Conservation (phyloP, 2,888 invertebrate genomes). For the Oscheius sp. region DNA sequence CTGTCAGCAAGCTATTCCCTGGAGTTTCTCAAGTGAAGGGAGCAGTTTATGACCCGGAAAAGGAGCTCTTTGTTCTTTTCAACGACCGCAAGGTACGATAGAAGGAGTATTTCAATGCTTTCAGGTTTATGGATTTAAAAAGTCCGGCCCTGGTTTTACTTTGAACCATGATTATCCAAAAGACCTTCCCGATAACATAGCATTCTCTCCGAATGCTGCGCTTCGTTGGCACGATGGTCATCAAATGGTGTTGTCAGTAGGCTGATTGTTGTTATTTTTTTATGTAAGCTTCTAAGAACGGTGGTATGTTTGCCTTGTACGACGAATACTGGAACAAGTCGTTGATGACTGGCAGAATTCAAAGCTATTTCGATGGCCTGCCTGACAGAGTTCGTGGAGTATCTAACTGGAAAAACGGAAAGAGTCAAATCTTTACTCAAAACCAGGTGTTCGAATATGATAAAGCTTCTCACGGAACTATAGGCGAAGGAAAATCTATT, state of each 20-base stretch:
- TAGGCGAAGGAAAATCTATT: conserved; percentile 28
- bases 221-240: conserved; percentile 50
- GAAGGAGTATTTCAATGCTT: conserved; percentile 13
- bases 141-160: not conserved
- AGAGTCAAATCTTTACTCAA: conserved; percentile 40
- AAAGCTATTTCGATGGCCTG: conserved; percentile 42
- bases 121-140: conserved; percentile 21
- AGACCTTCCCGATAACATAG: conserved; percentile 38
- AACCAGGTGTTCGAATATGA: conserved; percentile 43
- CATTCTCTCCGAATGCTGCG: conserved; percentile 44
- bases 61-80: conserved; percentile 39
- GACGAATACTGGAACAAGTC: conserved; percentile 57
- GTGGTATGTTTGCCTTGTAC: conserved; percentile 48
- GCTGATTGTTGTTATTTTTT: not conserved
- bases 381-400: conserved; percentile 48
- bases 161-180: conserved; percentile 19
- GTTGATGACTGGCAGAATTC: conserved; percentile 40
- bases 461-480: conserved; percentile 34
- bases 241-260: conserved; percentile 46
- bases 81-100: conserved; percentile 33
- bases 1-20: conserved; percentile 25
- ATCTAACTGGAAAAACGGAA: conserved; percentile 37
- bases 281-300: conserved; percentile 36
- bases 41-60: conserved; percentile 45
- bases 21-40: conserved; percentile 38